Evolutionary conservation across 2,888 invertebrate genomes (phyloP), one percentile per base, ranked within the genome.

Genomic region (Drosophila dives): DNA sequence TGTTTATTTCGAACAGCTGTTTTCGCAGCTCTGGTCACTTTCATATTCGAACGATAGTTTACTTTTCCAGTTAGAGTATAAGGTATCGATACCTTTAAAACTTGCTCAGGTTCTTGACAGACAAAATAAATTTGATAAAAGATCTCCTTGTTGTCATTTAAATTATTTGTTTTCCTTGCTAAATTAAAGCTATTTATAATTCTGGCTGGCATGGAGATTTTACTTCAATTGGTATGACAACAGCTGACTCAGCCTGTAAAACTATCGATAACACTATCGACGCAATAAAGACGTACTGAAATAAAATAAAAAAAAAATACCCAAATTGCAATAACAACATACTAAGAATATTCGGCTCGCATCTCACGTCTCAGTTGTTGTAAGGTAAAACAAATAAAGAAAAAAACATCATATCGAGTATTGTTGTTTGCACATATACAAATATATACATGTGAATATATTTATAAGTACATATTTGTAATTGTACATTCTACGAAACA

Each of bases 1-100:
- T 29, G 10, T 49, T 59, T 45, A 45, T 11, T 17, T 26, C 17
- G 12, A 55, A 55, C 75, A 75, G 77, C 77, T 75, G 75, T 51
- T 45, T 34, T 15, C 2, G 3, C 48, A 49, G 7, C 17, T 42
- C 45, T 55, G 36, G 17, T 38, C 42, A 29, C 53, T 51, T 38
- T 42, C 38, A 15, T 20, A 38, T 33, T 12, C 34, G 10, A 67
- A 38, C 29, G 8, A 66, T 32, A 63, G 45, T 23, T 45, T 3
- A 15, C 3, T 15, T 2, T 7, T 23, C 7, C 15, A 45, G 32
- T 36, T 49, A 17, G 2, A 54, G 10, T 29, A 11, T 15, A 42
- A 15, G 29, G 3, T 50, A 56, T 50, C 67, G 55, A 67, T 67
- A 45, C 15, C 12, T 64, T 15, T n/a, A 2, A 5, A 15, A 10